Conservation (phyloP, 2,113 vertebrate genomes). For the Mellivora capensis region DNA sequence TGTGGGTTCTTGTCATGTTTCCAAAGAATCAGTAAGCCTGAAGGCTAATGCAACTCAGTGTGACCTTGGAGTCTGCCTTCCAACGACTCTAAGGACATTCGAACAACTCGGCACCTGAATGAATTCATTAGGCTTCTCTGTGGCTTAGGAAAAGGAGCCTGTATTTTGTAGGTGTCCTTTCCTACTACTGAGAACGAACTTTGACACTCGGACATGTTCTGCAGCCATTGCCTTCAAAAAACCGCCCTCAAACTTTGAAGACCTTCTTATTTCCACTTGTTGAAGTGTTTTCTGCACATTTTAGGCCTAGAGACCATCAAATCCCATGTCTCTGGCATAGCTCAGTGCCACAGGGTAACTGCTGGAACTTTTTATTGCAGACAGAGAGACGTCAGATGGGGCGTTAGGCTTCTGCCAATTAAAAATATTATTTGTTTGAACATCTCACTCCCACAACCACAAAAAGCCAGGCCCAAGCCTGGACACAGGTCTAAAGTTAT, state of each 20-base stretch:
- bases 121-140: background rate
- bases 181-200: background rate
- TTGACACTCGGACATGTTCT: background rate
- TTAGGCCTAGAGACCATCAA: background rate
- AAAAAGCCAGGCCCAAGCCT: background rate
- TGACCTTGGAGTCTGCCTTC: background rate
- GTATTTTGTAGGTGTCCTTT: background rate
- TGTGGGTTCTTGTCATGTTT: background rate
- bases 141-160: constrained; percentile 15
- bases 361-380: background rate
- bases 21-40: background rate
- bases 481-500: background rate
- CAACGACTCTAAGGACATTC: background rate
- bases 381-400: background rate
- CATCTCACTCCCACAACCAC: background rate
- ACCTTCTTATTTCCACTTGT: background rate
- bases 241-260: background rate
- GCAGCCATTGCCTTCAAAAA: background rate
- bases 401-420: background rate
- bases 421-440: background rate
- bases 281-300: constrained; percentile 19
- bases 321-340: background rate
- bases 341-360: background rate
- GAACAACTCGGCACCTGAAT: background rate
- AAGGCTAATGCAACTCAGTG: background rate